These are phyloP conservation scores for Drosophila sturtevanti DNA, from an alignment of 1,140 invertebrate species.

Conservation along the genomic window DNA sequence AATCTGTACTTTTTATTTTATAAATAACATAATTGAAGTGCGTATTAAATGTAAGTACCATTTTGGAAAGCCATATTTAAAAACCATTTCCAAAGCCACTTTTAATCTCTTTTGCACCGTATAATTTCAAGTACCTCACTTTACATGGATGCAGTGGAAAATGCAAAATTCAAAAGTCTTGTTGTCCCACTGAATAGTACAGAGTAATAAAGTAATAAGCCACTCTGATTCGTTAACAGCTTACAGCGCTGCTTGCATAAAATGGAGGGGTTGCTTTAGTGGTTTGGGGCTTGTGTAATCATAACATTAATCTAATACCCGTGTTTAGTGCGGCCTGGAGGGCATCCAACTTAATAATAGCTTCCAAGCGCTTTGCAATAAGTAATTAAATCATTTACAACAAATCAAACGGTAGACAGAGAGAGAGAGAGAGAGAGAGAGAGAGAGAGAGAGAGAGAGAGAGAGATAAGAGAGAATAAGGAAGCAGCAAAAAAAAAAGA, in stretches of 20 bases:
- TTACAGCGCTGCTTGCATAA: neutral
- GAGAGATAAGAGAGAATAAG: neutral
- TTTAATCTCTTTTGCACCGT: neutral
- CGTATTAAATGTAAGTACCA: too few relatives aligned
- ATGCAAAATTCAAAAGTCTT: constrained; percentile 70
- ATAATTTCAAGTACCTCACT: constrained; percentile 14
- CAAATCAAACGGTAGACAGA: constrained; percentile 48
- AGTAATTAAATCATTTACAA: constrained; percentile 71
- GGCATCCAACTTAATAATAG: constrained; percentile 65
- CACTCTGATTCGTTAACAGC: constrained; percentile 57
- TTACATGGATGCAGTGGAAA: constrained; percentile 50
- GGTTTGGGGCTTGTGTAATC: constrained; percentile 43
- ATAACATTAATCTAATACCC: constrained; percentile 71
- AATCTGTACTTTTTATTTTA: too few relatives aligned
- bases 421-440: neutral
- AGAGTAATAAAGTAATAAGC: constrained; percentile 60
- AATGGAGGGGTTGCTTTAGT: too few relatives aligned
- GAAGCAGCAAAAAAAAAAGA: neutral
- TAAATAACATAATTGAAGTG: too few relatives aligned
- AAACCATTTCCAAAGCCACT: neutral
- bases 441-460: too few relatives aligned
- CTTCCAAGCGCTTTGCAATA: constrained; percentile 50
- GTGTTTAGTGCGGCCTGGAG: constrained; percentile 51
- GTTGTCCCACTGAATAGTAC: constrained; percentile 13
- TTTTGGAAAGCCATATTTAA: too few relatives aligned